Evolutionary conservation across 92 coral and sea anemone genomes (phyloP), one percentile per base, ranked within the genome.

Genomic region (Zoanthus sociatus): DNA sequence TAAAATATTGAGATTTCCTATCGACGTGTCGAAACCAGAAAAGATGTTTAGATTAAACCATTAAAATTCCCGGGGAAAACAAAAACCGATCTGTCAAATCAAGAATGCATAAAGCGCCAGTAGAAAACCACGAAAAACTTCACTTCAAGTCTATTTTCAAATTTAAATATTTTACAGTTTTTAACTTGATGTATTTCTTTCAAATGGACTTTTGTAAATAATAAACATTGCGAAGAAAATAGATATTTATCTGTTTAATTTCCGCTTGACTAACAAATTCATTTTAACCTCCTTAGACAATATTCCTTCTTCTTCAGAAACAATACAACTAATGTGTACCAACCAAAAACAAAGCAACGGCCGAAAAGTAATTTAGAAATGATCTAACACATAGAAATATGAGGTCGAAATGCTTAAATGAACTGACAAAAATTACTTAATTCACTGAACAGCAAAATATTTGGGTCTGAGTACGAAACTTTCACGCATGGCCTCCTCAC

Each of bases 21-120:
- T 46, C 32, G 56, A 31, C 72, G 31, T 77, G 68, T 56, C 20
- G 60, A 81, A 66, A 64, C 67, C 85, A 45, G 44, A 47, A 81
- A 53, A 7, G 75, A 7, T 81, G 74, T 81, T 81, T 81, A 55
- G 85, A 81, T 81, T 63, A 67, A 66, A 81, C 63, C 75, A 81
- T 81, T 81, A 67, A 67, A 81, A 44, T 81, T 58, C 85, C 85
- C 74, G 61, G 84, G 45, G 61, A 45, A 81, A 66, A 42, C 66
- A 81, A 78, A 78, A 71, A 33, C 60, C 14, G 21, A 66, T 20
- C 21, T 18, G 76, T 20, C 75, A 81, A 81, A 67, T 67, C 75
- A 51, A 81, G 21, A 46, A 45, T 47, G 64, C 73, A 47, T 18
- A 42, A 79, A 9, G 60, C 73, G 84, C 60, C 37, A 9, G 45